A percentile compares a stretch with the other conserved stretches of the same genome.
phyloP scores from a whole-genome alignment of 2,113 vertebrate genomes.

The Hippocampus barbouri region DNA sequence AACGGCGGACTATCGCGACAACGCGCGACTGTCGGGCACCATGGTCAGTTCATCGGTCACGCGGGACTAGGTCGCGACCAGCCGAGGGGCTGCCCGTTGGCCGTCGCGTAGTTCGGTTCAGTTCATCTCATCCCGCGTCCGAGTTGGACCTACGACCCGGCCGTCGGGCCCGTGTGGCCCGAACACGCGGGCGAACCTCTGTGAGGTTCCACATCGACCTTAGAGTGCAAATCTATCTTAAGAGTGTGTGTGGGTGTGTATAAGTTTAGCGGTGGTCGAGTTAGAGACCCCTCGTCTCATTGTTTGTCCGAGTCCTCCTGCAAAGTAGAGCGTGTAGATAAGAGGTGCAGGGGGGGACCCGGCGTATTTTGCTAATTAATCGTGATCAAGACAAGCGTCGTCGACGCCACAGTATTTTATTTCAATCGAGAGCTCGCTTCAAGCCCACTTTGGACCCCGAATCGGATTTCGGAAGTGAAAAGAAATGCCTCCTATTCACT shows the following conservation, averaged over 20 bases:
- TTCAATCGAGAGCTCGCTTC: conserved; percentile 59
- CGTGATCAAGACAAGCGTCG: conserved; percentile 62
- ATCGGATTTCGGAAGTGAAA: conserved; percentile 53
- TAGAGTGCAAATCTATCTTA: conserved; percentile 35
- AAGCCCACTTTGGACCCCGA: conserved; percentile 35
- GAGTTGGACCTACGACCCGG: background rate
- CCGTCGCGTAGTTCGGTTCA: too few species aligned
- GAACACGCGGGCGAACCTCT: conserved; percentile 50
- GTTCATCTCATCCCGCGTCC: too few species aligned
- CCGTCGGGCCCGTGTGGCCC: background rate
- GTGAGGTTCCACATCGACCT: conserved; percentile 63
- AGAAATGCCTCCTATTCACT: conserved; percentile 47
- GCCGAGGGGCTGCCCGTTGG: background rate
- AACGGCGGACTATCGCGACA: background rate
- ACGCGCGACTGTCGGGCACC: background rate
- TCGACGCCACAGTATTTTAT: conserved; percentile 58
- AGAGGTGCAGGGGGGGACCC: conserved; percentile 65
- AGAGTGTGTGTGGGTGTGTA: conserved; percentile 45
- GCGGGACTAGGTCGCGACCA: background rate
- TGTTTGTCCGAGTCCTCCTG: conserved; percentile 69
- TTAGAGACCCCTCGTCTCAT: conserved; percentile 69
- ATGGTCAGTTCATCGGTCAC: background rate
- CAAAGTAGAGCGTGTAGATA: conserved; percentile 76
- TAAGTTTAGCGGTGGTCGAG: conserved; percentile 66
- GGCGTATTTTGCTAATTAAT: conserved; percentile 79